Evolutionary conservation across 2,888 invertebrate species (phyloP).

Genomic region (Acanthacorydalis orientalis): DNA sequence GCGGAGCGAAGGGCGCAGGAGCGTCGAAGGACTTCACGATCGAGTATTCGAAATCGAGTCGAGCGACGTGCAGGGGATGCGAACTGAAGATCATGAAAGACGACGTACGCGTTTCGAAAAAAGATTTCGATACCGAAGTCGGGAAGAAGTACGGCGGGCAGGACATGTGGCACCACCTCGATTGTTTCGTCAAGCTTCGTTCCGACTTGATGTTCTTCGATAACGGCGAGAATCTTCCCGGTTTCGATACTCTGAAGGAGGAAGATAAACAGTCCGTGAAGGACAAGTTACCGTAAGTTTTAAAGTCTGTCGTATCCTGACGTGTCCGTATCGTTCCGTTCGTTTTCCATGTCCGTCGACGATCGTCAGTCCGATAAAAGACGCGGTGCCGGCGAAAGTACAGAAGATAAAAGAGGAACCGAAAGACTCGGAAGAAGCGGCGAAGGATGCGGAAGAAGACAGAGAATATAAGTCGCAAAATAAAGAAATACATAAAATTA

Average conservation of each 20-base stretch:
- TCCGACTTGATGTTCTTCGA: slow-evolving; percentile 57
- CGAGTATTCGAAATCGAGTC: slow-evolving; percentile 75
- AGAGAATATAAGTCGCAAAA: slow-evolving; percentile 59
- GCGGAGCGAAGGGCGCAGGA: slow-evolving; percentile 21
- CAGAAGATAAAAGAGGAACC: slow-evolving; percentile 57
- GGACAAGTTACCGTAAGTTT: slow-evolving; percentile 43
- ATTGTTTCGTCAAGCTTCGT: slow-evolving; percentile 69
- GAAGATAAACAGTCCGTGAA: slow-evolving; percentile 54
- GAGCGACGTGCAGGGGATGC: slow-evolving; percentile 69
- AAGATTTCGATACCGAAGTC: slow-evolving; percentile 66
- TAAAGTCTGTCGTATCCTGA: slow-evolving; percentile 5
- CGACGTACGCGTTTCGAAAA: slow-evolving; percentile 60
- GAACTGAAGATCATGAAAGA: slow-evolving; percentile 67
- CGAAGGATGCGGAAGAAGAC: too few species aligned
- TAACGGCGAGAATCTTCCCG: slow-evolving; percentile 56
- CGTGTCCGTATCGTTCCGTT: too few species aligned
- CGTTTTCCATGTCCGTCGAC: too few species aligned
- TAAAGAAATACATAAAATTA: slow-evolving; percentile 44
- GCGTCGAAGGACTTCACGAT: slow-evolving; percentile 50
- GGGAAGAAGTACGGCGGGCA: slow-evolving; percentile 70
- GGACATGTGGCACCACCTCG: slow-evolving; percentile 80
- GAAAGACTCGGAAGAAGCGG: slow-evolving; percentile 31
- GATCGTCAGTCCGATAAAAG: slow-evolving; percentile 20
- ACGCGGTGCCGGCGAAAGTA: slow-evolving; percentile 39
- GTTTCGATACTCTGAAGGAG: slow-evolving; percentile 47